Evolutionary conservation across 1,140 invertebrate species (phyloP), one percentile per base, ranked within the genome.

Genomic region (Armadillidium nasatum): DNA sequence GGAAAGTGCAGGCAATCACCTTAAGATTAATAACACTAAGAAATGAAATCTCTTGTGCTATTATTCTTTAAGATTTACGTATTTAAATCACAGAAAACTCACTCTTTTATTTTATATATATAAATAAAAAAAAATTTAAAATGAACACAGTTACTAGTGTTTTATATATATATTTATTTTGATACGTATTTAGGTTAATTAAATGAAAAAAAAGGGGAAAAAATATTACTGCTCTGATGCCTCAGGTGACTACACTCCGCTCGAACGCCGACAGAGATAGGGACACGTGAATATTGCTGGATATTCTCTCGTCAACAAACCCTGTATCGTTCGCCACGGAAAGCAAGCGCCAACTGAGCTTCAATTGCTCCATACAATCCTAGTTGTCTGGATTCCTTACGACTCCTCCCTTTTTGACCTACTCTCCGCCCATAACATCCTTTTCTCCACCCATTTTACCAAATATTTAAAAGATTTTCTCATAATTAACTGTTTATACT

Each of bases 1-100:
- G 50, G 50, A 60, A 60, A 60, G 11, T 60, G 50, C 50, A 60
- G 50, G 19, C 50, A 60, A 60, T 13, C 50, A 60, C 50, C 50
- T 60, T 60, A 15, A 60, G 50, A 60, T 19, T 60, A 33, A 60
- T 19, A 60, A 13, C 50, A 7, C 50, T 60, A 7, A 60, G 33
- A 33, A 33, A 33, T 33, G 6, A 33, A 33, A 3, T 33, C 33
- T 33, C 33, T 33, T 6, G 33, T 33, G 33, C 7, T 19, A 60
- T 19, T 13, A 60, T 7, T 60, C 50, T 60, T 60, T 19, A n/a
- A 50, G 46, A 15, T 13, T 60, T 60, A 60, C 50, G 11, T 60
- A 13, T 19, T 60, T 60, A 13, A 13, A 60, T 19, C 19, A 60
- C 50, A 4, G 50, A 60, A 19, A 60, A 60, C 50, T 3, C 50